Evolutionary conservation across 2,888 invertebrate species (phyloP).

Genomic region (Sesamia inferens): DNA sequence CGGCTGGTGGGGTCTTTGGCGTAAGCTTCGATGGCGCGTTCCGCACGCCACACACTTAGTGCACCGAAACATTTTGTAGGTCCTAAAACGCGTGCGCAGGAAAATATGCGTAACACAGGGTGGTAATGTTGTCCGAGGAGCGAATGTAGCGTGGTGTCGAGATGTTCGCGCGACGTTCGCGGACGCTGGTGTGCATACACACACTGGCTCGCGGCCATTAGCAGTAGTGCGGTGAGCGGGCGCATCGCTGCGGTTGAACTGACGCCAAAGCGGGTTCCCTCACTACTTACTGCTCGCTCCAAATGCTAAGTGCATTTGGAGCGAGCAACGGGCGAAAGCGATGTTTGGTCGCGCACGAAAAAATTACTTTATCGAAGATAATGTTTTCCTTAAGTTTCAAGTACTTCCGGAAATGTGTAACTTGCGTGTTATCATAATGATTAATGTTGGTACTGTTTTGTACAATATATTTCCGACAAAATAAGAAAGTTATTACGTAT

Average conservation of each 20-base stretch:
- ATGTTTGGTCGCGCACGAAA: slow-evolving; percentile 50
- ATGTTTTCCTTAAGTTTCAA: slow-evolving; percentile 11
- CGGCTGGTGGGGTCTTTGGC: slow-evolving; percentile 54
- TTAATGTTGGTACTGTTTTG: slow-evolving; percentile 9
- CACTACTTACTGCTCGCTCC: slow-evolving; percentile 64
- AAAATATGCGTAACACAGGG: slow-evolving; percentile 67
- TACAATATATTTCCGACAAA: slow-evolving; percentile 30
- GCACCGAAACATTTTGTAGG: slow-evolving; percentile 89
- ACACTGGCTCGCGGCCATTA: slow-evolving; percentile 76
- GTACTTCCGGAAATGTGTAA: slow-evolving; percentile 7
- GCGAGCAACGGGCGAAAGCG: slow-evolving; percentile 71
- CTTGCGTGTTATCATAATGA: slow-evolving; percentile 16
- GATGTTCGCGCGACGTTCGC: slow-evolving; percentile 69
- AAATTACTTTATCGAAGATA: slow-evolving; percentile 31
- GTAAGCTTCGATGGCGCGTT: slow-evolving; percentile 72
- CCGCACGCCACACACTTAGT: slow-evolving; percentile 88
- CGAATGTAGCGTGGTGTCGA: slow-evolving; percentile 65
- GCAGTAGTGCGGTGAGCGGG: slow-evolving; percentile 81
- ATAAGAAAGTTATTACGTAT: slow-evolving; percentile 21
- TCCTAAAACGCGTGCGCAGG: slow-evolving; percentile 79
- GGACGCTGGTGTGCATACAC: slow-evolving; percentile 67
- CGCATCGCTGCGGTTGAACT: slow-evolving; percentile 86
- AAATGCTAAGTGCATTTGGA: slow-evolving; percentile 73
- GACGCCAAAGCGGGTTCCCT: slow-evolving; percentile 69
- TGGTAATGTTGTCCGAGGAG: slow-evolving; percentile 64